Evolutionary conservation across 1,140 invertebrate species (phyloP).

Genomic region (Phortica variegata): DNA sequence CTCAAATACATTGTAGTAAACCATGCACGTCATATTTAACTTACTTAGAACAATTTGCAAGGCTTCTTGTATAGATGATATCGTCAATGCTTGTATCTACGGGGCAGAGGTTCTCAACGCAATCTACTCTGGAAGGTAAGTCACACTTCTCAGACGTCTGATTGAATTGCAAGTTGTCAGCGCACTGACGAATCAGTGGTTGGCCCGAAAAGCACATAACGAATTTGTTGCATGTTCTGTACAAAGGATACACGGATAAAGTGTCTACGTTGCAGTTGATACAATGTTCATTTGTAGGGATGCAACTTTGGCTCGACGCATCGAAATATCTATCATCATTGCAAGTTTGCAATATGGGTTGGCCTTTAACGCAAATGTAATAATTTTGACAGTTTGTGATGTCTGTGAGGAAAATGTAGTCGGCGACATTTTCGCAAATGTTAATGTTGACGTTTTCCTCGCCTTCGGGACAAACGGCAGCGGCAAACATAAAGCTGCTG

Average conservation of each 20-base stretch:
- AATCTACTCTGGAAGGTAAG: slow-evolving; percentile 8
- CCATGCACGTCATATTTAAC: too few relatives aligned
- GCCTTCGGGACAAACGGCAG: too few relatives aligned
- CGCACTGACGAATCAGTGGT: slow-evolving; percentile 1
- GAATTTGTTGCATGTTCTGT: slow-evolving; percentile 14
- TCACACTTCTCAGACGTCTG: slow-evolving; percentile 1
- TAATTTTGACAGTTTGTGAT: slow-evolving; percentile 7
- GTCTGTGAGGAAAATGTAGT: slow-evolving; percentile 11
- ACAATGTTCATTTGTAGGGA: not conserved
- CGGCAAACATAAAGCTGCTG: too few relatives aligned
- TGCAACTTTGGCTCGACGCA: slow-evolving; percentile 1
- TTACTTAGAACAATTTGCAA: slow-evolving; percentile 2
- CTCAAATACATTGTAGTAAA: too few relatives aligned
- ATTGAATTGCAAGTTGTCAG: slow-evolving; percentile 9
- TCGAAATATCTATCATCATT: slow-evolving; percentile 2
- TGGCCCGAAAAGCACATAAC: slow-evolving; percentile 7
- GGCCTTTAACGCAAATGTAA: slow-evolving; percentile 1
- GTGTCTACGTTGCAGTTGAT: not conserved
- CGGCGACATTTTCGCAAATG: slow-evolving; percentile 11
- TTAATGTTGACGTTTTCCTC: too few relatives aligned
- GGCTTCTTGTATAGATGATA: slow-evolving; percentile 4
- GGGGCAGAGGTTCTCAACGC: slow-evolving; percentile 10
- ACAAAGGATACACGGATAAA: not conserved
- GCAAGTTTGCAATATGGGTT: slow-evolving; percentile 3
- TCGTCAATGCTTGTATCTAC: not conserved